These are phyloP conservation scores for Hybos culiciformis DNA, from an alignment of 2,888 invertebrate species.

Conservation along the genomic window DNA sequence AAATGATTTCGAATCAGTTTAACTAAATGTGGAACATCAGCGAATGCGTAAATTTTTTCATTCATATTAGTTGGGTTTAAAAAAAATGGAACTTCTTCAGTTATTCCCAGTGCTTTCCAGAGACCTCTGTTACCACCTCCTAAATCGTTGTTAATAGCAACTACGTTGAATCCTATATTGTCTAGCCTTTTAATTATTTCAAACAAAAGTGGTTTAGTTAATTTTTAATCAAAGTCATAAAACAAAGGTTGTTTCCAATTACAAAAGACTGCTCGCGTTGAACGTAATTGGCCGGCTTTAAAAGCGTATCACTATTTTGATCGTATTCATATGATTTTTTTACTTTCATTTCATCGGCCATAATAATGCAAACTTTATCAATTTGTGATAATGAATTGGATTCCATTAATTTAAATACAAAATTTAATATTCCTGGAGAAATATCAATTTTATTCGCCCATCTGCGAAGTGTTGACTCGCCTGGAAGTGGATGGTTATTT, in stretches of 20 bases:
- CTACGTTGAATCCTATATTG: not conserved
- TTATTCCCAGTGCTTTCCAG: not conserved
- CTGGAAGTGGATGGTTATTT: too few relatives aligned
- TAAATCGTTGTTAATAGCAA: not conserved
- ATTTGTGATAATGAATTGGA: not conserved
- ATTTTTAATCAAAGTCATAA: not conserved
- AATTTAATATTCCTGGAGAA: too few relatives aligned
- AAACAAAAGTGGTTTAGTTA: not conserved
- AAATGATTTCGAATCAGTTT: not conserved
- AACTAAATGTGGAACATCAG: not conserved
- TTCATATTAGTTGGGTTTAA: not conserved
- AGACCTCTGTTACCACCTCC: not conserved
- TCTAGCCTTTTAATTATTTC: not conserved
- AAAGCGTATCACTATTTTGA: constrained; percentile 5
- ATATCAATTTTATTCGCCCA: not conserved
- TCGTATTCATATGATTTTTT: constrained; percentile 8
- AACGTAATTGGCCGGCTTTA: constrained; percentile 7
- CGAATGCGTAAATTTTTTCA: not conserved
- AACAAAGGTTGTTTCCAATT: too few relatives aligned
- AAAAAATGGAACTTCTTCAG: not conserved
- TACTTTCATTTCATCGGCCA: constrained; percentile 8
- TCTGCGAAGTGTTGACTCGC: not conserved
- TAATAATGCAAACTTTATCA: constrained; percentile 5
- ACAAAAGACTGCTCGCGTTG: too few relatives aligned
- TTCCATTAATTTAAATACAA: too few relatives aligned